Percentiles rank a stretch among this genome's conserved stretches.
These are phyloP conservation scores for Limnodromus scolopaceus DNA, from an alignment of 2,797 vertebrate species.

Conservation along the genomic window DNA sequence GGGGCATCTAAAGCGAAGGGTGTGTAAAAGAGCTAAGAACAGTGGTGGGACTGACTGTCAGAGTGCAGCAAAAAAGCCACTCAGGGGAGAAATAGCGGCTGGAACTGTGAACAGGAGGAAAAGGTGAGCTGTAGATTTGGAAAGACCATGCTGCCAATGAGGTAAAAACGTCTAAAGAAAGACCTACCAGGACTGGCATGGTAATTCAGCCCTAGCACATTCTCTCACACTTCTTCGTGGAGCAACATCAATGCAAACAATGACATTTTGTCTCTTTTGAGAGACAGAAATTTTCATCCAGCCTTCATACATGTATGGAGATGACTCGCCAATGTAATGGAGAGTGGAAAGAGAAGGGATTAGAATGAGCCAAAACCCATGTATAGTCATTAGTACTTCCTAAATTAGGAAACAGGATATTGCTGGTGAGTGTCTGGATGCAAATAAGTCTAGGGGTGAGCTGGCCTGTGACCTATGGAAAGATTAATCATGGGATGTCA, in stretches of 20 bases:
- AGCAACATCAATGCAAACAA: slow-evolving; percentile 11
- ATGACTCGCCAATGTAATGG: background rate
- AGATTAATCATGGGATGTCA: background rate
- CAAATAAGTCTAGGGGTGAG: background rate
- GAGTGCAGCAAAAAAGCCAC: slow-evolving; percentile 19
- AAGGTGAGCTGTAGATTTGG: background rate
- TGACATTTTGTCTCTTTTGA: slow-evolving; percentile 23
- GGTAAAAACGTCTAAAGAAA: background rate
- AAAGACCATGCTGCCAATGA: background rate
- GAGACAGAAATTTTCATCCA: background rate
- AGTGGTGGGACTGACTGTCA: slow-evolving; percentile 38
- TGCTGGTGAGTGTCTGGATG: slow-evolving; percentile 18
- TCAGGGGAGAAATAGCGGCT: background rate
- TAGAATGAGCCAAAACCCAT: background rate
- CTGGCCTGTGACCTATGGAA: slow-evolving; percentile 5
- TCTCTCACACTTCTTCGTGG: background rate
- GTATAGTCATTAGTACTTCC: slow-evolving; percentile 23
- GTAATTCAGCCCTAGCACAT: slow-evolving; percentile 1
- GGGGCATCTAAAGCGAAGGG: slow-evolving; percentile 64
- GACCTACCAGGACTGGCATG: background rate
- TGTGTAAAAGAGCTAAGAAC: slow-evolving; percentile 63
- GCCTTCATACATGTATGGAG: background rate
- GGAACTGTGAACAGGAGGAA: background rate
- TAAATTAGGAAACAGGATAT: slow-evolving; percentile 61
- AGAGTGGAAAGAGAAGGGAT: slow-evolving; percentile 31